These are phyloP conservation scores for Ictalurus furcatus DNA, from an alignment of 2,113 vertebrate genomes.

Conservation along the genomic window DNA sequence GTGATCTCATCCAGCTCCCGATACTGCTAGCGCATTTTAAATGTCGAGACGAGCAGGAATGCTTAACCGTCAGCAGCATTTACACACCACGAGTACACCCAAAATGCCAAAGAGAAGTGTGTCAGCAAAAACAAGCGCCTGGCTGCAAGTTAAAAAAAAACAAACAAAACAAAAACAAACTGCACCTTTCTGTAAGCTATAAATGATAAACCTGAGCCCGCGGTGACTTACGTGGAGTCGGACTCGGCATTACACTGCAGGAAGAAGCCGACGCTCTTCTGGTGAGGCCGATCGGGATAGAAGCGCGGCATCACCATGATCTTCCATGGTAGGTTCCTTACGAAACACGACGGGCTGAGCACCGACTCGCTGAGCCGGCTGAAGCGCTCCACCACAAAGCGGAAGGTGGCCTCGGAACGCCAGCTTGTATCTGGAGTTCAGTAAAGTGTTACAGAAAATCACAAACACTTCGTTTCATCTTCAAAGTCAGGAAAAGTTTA, in stretches of 20 bases:
- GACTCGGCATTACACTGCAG: conserved; percentile 99
- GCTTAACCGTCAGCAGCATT: not conserved
- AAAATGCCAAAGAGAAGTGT: not conserved
- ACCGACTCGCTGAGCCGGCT: conserved; percentile 96
- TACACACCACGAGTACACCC: not conserved
- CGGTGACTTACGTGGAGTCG: conserved; percentile 90
- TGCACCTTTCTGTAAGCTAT: not conserved
- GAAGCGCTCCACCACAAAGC: conserved; percentile 96
- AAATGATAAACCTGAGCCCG: not conserved
- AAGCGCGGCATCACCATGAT: conserved; percentile 99
- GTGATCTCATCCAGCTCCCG: not conserved
- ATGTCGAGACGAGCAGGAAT: not conserved
- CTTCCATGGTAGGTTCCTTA: conserved; percentile 98
- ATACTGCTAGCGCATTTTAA: not conserved
- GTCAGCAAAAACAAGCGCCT: not conserved
- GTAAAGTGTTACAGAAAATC: not conserved
- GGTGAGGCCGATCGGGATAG: conserved; percentile 95
- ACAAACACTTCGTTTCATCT: not conserved
- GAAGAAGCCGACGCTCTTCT: conserved; percentile 99
- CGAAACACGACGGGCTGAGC: conserved; percentile 96
- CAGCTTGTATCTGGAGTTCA: conserved; percentile 88
- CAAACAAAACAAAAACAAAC: not conserved
- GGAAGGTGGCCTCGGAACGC: conserved; percentile 97
- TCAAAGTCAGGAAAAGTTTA: not conserved
- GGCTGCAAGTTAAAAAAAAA: not conserved